Evolutionary conservation across 2,113 vertebrate species (phyloP).

Genomic region (Corydoras sp.): DNA sequence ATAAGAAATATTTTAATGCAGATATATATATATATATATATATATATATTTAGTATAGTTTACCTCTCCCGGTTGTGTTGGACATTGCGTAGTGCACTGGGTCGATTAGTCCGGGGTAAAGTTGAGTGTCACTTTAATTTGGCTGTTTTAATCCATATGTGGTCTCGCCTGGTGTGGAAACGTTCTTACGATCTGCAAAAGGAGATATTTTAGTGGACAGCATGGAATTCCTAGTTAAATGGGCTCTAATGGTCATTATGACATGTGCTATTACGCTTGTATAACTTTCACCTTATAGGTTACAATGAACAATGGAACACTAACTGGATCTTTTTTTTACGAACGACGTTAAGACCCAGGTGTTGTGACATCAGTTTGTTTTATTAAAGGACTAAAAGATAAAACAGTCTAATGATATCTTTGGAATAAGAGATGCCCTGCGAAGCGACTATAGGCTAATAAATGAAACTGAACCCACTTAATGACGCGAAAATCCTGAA

Average conservation of each 20-base stretch:
- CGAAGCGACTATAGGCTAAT: too few relatives aligned
- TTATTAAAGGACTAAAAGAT: too few relatives aligned
- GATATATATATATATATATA: neutral
- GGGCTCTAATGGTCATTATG: neutral
- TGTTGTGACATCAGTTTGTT: too few relatives aligned
- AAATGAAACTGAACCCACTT: neutral
- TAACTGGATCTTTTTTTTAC: too few relatives aligned
- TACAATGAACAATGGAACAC: too few relatives aligned
- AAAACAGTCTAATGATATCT: too few relatives aligned
- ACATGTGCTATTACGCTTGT: too few relatives aligned
- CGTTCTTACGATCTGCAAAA: slow-evolving; percentile 58
- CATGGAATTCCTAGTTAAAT: slow-evolving; percentile 31
- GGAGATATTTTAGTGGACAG: slow-evolving; percentile 48
- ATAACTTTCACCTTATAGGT: too few relatives aligned
- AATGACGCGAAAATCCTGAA: neutral
- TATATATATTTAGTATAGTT: slow-evolving; percentile 42
- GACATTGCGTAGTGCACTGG: slow-evolving; percentile 68
- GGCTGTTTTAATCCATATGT: slow-evolving; percentile 53
- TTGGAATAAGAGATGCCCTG: too few relatives aligned
- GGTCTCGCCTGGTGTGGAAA: slow-evolving; percentile 59
- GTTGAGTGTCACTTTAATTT: slow-evolving; percentile 52
- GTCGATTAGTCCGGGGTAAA: slow-evolving; percentile 56
- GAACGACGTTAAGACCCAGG: too few relatives aligned
- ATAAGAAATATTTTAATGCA: neutral
- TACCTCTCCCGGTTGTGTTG: slow-evolving; percentile 68